Percentiles rank a stretch among this genome's conserved stretches.
phyloP scores from a whole-genome alignment of 2,888 invertebrate genomes.

The Latrodectus hesperus region DNA sequence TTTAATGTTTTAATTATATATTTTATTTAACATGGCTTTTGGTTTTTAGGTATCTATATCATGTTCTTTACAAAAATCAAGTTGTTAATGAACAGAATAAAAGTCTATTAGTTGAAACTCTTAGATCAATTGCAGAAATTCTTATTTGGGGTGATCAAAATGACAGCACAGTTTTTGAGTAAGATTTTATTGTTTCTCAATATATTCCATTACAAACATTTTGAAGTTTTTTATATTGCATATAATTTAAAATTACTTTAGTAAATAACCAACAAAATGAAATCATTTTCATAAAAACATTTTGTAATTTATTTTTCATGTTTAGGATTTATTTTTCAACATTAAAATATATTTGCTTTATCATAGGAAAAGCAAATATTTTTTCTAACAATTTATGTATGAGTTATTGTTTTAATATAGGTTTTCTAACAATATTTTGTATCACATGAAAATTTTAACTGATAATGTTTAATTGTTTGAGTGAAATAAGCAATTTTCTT shows the following conservation, averaged over 20 bases:
- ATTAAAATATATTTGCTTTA: no score
- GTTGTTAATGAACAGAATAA: slow-evolving; percentile 95
- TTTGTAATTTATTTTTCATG: no score
- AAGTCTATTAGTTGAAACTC: slow-evolving; percentile 94
- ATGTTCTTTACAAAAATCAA: slow-evolving; percentile 94
- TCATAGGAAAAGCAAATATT: no score
- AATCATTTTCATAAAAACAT: no score
- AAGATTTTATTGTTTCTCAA: slow-evolving; percentile 76
- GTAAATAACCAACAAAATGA: no score
- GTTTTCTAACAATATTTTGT: no score
- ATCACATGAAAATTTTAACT: no score
- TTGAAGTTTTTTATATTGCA: background rate
- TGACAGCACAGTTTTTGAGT: slow-evolving; percentile 99
- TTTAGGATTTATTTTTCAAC: no score
- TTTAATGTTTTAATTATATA: background rate
- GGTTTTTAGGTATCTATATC: slow-evolving; percentile 85
- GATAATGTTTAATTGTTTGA: no score
- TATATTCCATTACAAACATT: background rate
- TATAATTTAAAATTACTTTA: background rate
- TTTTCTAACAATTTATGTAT: no score
- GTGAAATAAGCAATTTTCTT: no score
- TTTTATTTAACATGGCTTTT: slow-evolving; percentile 63
- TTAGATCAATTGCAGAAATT: slow-evolving; percentile 98
- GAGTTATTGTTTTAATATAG: no score
- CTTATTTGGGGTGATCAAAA: slow-evolving; percentile 99